Percentiles rank a stretch among this genome's conserved stretches.
These are phyloP conservation scores for Naja naja DNA, from an alignment of 2,113 vertebrate species.

Conservation along the genomic window DNA sequence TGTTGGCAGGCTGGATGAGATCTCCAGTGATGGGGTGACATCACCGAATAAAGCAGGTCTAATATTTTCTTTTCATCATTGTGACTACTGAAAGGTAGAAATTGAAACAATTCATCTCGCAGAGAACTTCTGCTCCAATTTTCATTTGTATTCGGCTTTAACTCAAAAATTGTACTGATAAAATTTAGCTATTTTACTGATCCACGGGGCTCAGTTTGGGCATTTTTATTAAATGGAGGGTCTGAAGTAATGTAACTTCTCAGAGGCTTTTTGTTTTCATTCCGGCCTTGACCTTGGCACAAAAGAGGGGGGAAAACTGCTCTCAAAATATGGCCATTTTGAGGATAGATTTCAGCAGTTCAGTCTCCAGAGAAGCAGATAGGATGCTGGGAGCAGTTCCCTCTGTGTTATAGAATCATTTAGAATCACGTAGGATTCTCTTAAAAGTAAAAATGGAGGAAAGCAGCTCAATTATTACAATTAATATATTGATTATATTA, in stretches of 20 bases:
- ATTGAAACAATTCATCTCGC: not conserved
- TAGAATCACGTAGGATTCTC: not conserved
- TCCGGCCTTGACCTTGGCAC: not conserved
- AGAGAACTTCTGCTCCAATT: not conserved
- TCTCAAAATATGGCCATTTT: not conserved
- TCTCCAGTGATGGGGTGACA: not conserved
- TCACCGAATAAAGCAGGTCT: not conserved
- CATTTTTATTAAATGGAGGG: not conserved
- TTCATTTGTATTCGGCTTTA: not conserved
- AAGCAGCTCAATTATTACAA: not conserved
- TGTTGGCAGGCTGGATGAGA: not conserved
- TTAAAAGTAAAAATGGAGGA: not conserved
- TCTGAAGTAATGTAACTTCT: not conserved
- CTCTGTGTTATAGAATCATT: not conserved
- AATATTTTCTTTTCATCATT: not conserved
- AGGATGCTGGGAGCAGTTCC: not conserved
- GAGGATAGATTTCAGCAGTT: not conserved
- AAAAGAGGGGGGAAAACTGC: not conserved
- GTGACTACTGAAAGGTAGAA: not conserved
- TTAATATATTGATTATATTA: not conserved
- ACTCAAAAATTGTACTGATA: not conserved
- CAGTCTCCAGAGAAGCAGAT: not conserved
- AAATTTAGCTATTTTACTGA: not conserved
- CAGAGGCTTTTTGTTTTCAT: not conserved
- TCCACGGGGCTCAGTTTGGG: not conserved